These are phyloP conservation scores for Sicus ferrugineus DNA, from an alignment of 2,888 invertebrate genomes.

Conservation along the genomic window DNA sequence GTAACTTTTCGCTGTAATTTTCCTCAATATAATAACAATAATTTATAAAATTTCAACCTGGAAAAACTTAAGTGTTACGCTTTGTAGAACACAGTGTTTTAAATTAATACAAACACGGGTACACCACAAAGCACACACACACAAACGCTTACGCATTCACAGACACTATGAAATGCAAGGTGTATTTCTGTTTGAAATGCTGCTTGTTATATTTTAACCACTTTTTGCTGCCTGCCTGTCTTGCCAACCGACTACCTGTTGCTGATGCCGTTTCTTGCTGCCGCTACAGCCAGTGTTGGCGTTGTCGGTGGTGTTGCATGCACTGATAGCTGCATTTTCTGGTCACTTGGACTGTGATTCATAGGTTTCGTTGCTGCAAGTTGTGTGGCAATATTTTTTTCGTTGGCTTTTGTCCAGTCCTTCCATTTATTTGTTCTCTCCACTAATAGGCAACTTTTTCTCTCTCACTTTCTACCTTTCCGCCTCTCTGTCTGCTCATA, in stretches of 20 bases:
- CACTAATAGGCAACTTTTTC: not conserved
- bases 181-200: not conserved
- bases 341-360: conserved; percentile 26
- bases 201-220: not conserved
- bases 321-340: conserved; percentile 28
- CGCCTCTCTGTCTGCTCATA: not conserved
- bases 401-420: not conserved
- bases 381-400: not conserved
- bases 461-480: not conserved
- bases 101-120: too few species aligned
- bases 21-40: too few species aligned
- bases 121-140: too few species aligned
- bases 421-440: too few species aligned
- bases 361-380: not conserved
- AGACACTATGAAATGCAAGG: not conserved
- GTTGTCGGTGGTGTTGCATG: conserved; percentile 21
- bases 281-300: not conserved
- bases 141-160: too few species aligned
- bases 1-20: too few species aligned
- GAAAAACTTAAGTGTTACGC: too few species aligned
- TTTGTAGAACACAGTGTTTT: not conserved
- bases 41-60: too few species aligned
- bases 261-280: not conserved
- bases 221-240: not conserved
- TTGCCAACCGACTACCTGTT: not conserved